Evolutionary conservation across 2,888 invertebrate species (phyloP).

Genomic region (Colostygia pectinataria): DNA sequence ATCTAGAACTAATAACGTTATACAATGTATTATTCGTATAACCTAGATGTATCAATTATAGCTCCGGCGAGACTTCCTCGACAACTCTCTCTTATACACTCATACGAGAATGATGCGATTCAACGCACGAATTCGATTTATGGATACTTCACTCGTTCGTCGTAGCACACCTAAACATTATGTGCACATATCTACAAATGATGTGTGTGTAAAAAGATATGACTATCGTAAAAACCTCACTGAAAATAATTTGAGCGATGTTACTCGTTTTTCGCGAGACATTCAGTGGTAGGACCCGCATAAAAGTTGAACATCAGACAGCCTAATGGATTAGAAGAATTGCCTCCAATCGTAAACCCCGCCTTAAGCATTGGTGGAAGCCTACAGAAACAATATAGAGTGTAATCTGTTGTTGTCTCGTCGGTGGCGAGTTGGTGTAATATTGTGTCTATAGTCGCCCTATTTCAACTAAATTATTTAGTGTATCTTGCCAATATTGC

Average conservation of each 20-base stretch:
- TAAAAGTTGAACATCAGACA: slow-evolving; percentile 79
- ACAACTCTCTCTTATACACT: slow-evolving; percentile 20
- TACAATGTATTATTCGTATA: slow-evolving; percentile 2
- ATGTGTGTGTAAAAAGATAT: slow-evolving; percentile 81
- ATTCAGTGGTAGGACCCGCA: slow-evolving; percentile 75
- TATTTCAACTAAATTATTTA: slow-evolving; percentile 46
- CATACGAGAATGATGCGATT: slow-evolving; percentile 53
- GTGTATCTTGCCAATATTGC: slow-evolving; percentile 34
- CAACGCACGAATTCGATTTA: slow-evolving; percentile 78
- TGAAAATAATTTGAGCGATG: slow-evolving; percentile 81
- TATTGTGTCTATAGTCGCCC: slow-evolving; percentile 48
- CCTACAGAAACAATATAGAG: slow-evolving; percentile 64
- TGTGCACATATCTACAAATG: slow-evolving; percentile 76
- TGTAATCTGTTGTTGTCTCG: slow-evolving; percentile 59
- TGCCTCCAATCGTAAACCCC: slow-evolving; percentile 72
- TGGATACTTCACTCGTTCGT: slow-evolving; percentile 65
- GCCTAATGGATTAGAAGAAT: slow-evolving; percentile 81
- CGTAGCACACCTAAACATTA: slow-evolving; percentile 72
- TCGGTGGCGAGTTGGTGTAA: slow-evolving; percentile 42
- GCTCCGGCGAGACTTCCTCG: slow-evolving; percentile 1
- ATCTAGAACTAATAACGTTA: slow-evolving; percentile 22
- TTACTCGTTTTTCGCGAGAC: slow-evolving; percentile 76
- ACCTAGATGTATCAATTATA: slow-evolving; percentile 6
- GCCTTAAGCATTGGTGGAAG: slow-evolving; percentile 61
- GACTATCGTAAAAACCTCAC: slow-evolving; percentile 78